These are phyloP conservation scores for Drosophila baimaii DNA, from an alignment of 1,140 invertebrate genomes.

Conservation along the genomic window DNA sequence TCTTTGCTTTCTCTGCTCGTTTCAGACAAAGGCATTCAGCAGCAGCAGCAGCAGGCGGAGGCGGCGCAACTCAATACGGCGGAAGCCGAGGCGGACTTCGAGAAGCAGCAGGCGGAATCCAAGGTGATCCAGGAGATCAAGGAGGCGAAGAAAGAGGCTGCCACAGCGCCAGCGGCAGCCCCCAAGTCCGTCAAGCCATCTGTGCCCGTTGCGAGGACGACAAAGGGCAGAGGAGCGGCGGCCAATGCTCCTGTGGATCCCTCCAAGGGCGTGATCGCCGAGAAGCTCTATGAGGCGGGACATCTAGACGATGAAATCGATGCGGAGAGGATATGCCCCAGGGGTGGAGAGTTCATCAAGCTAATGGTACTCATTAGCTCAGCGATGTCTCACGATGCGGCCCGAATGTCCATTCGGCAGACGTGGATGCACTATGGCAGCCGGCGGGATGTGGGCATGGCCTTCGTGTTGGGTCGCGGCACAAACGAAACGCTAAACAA, in stretches of 20 bases:
- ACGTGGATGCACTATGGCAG: constrained; percentile 94
- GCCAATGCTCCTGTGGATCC: constrained; percentile 61
- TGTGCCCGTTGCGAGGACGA: constrained; percentile 34
- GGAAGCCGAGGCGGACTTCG: constrained; percentile 20
- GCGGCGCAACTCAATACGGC: constrained; percentile 48
- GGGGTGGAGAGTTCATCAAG: constrained; percentile 87
- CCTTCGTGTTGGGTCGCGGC: constrained; percentile 89
- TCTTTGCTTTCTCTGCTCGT: constrained; percentile 4
- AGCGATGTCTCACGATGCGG: constrained; percentile 90
- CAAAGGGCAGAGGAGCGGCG: constrained; percentile 32
- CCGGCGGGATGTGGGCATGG: constrained; percentile 89
- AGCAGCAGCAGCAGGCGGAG: constrained; percentile 43
- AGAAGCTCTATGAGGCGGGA: constrained; percentile 87
- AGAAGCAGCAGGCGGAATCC: constrained; percentile 36
- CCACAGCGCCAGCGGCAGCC: neutral
- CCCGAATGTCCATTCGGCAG: constrained; percentile 91
- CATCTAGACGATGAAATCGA: constrained; percentile 87
- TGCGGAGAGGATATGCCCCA: constrained; percentile 86
- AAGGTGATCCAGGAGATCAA: constrained; percentile 67
- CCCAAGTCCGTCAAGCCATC: constrained; percentile 21
- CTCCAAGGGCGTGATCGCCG: constrained; percentile 83
- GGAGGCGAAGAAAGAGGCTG: constrained; percentile 29
- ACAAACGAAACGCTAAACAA: constrained; percentile 86
- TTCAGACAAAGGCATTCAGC: constrained; percentile 60
- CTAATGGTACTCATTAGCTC: constrained; percentile 92